phyloP scores from a whole-genome alignment of 2,113 vertebrate species.

The Chamaea fasciata region DNA sequence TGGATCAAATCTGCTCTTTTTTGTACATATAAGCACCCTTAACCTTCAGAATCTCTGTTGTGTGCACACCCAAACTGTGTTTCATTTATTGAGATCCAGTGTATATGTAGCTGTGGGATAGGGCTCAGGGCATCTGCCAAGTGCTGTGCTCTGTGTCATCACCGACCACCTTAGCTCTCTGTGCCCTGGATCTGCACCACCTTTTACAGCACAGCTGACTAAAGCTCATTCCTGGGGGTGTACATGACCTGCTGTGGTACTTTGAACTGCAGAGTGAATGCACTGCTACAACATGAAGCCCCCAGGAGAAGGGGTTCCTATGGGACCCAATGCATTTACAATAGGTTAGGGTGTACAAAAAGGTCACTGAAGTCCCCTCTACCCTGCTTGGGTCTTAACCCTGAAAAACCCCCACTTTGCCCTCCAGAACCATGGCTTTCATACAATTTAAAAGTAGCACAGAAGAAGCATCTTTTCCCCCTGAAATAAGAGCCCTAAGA shows the following conservation, averaged over 20 bases:
- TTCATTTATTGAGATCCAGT: neutral
- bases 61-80: neutral
- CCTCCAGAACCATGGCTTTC: neutral
- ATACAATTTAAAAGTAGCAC: neutral
- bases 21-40: neutral
- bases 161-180: neutral
- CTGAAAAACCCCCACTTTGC: neutral
- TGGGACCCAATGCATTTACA: neutral
- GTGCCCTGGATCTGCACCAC: neutral
- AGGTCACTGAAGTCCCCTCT: neutral
- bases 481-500: neutral
- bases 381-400: neutral
- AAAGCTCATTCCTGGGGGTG: neutral
- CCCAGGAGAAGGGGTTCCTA: neutral
- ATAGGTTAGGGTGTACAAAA: neutral
- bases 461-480: neutral
- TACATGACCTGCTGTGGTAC: neutral
- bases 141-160: neutral
- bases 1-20: neutral
- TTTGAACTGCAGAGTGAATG: neutral
- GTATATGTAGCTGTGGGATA: neutral
- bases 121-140: neutral
- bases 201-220: neutral
- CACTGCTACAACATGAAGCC: accelerated
- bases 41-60: neutral